Base-by-base conservation (phyloP, 2,797 vertebrate species). In the Pseudocheirus occidentalis region DNA sequence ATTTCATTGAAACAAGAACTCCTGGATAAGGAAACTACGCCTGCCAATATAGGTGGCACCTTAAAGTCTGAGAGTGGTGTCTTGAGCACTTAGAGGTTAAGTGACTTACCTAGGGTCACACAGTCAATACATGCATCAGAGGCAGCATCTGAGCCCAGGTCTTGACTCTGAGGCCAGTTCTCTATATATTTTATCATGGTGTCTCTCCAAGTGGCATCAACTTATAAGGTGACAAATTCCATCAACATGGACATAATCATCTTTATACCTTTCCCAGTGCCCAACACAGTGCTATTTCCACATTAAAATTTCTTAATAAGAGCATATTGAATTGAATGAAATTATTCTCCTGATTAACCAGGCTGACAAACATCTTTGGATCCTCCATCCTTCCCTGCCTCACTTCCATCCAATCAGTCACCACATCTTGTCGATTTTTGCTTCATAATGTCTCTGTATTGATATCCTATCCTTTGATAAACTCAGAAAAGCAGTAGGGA, bases 391-490 rank as follows among this genome's bases (percentile, higher is more conserved):
- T 31, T 21, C n/a, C 93, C 11, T 7, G 3, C 16, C 1, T 52
- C 27, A 93, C 27, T 94, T 31, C n/a, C 46, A 24, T 73, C 46
- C 24, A 31, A 57, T 18, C 55, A 91, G 46, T 14, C 7, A 56
- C 58, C 11, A 10, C 11, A 29, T 97, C 55, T 52, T 93, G 53
- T 57, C 53, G 40, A 91, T 92, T 90, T 58, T 28, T 3, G 27
- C 46, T 91, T 92, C 56, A 4, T 24, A 5, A 0, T 94, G 89
- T 87, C 87, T 93, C 81, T 40, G 53, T 91, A 58, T 89, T 40
- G 62, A 93, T 62, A 81, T 28, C 31, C 59, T 58, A 56, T 89
- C 81, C 90, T 97, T 94, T 93, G 91, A 93, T 95, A 93, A 81
- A 96, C 24, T 58, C 46, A 53, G 62, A 0, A 52, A 93, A 91